Percentiles rank a stretch among this genome's conserved stretches.
These are phyloP conservation scores for Phyllostomus hastatus DNA, from an alignment of 2,113 vertebrate species.

Conservation along the genomic window DNA sequence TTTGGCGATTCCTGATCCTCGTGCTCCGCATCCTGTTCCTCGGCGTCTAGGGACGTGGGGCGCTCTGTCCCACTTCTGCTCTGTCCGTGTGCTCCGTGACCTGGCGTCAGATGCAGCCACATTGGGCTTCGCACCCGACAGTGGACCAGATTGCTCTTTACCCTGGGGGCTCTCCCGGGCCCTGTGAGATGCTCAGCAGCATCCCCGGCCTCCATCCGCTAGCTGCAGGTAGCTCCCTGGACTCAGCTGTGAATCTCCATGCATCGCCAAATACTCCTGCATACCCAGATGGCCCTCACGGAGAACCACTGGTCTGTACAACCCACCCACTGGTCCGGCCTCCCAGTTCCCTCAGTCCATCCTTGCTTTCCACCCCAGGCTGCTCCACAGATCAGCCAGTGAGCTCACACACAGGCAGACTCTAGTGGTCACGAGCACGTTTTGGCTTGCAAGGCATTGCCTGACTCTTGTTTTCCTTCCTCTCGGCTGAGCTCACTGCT, in stretches of 20 bases:
- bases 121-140: background rate
- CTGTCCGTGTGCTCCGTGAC: no score
- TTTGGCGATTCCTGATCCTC: rapidly evolving
- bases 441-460: background rate
- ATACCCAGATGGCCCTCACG: background rate
- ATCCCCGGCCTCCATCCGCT: background rate
- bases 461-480: background rate
- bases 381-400: rapidly evolving
- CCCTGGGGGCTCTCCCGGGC: rapidly evolving
- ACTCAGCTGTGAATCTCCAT: background rate
- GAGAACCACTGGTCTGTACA: background rate
- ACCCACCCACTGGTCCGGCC: no score
- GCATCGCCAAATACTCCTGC: background rate
- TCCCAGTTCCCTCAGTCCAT: background rate
- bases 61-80: rapidly evolving
- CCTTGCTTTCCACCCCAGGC: no score
- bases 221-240: background rate
- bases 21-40: background rate
- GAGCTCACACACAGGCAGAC: background rate
- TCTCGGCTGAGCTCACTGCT: background rate
- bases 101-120: background rate
- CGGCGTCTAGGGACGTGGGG: no score
- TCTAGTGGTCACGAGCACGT: rapidly evolving
- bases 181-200: background rate
- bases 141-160: no score